Evolutionary conservation across 1,140 invertebrate genomes (phyloP).

Genomic region (Adoxophyes honmai): DNA sequence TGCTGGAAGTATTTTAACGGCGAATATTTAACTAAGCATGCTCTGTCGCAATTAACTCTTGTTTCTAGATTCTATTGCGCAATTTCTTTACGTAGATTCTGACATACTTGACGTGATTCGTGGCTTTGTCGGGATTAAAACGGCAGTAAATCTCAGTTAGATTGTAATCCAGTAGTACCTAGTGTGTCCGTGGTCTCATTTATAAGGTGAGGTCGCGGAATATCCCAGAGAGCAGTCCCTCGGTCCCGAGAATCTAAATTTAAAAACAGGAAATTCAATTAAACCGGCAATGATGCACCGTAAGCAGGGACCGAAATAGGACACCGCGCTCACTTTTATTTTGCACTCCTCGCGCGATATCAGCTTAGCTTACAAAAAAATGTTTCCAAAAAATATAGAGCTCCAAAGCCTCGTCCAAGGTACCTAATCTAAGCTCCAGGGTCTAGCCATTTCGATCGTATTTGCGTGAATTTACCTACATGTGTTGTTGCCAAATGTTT

Average conservation of each 20-base stretch:
- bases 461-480: constrained; percentile 16
- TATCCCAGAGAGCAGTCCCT: constrained; percentile 13
- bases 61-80: constrained; percentile 1
- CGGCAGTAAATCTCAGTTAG: too few species aligned
- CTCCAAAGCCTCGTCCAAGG: constrained; percentile 40
- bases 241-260: constrained; percentile 57
- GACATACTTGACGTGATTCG: background rate
- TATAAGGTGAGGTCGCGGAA: constrained; percentile 1
- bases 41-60: constrained; percentile 5
- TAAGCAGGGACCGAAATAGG: constrained; percentile 71
- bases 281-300: constrained; percentile 60
- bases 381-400: constrained; percentile 46
- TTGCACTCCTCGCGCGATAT: constrained; percentile 28
- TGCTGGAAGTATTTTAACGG: too few species aligned
- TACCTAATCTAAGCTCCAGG: constrained; percentile 22
- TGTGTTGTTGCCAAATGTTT: constrained; percentile 21
- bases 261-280: constrained; percentile 74
- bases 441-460: constrained; percentile 26
- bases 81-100: background rate
- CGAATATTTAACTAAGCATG: background rate
- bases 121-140: background rate
- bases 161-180: background rate
- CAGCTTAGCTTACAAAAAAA: constrained; percentile 31
- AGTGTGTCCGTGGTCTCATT: constrained; percentile 5
- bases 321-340: constrained; percentile 59